phyloP scores from a whole-genome alignment of 2,797 vertebrate species.

The Channa striata region DNA sequence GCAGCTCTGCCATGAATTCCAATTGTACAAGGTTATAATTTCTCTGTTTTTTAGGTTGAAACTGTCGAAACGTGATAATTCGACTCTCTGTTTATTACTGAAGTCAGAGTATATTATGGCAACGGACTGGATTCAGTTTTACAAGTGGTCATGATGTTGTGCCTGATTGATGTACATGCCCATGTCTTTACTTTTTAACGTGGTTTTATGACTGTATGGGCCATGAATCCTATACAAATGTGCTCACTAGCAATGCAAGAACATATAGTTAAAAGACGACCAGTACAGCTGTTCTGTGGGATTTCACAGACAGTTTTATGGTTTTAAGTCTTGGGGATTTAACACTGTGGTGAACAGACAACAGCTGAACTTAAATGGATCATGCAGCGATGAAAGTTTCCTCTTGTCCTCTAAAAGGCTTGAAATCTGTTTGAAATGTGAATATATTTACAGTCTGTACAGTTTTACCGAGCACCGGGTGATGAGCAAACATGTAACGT shows the following conservation, averaged over 20 bases:
- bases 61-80: too few species aligned
- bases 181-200: background rate
- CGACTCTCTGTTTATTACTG: too few species aligned
- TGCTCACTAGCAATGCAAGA: background rate
- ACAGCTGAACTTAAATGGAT: background rate
- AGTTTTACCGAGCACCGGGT: background rate
- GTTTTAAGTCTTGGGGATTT: background rate
- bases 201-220: background rate
- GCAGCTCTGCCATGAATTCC: too few species aligned
- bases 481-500: background rate
- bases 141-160: too few species aligned
- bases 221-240: background rate
- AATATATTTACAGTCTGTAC: constrained; percentile 22
- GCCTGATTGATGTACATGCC: background rate
- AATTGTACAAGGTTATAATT: too few species aligned
- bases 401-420: background rate
- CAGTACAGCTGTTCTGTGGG: background rate
- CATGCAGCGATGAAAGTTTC: background rate
- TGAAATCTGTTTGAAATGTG: constrained; percentile 17
- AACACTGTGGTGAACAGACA: background rate
- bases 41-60: too few species aligned
- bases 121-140: too few species aligned
- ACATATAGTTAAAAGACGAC: background rate
- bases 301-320: background rate
- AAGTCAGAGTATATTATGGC: too few species aligned